Evolutionary conservation across 2,888 invertebrate genomes (phyloP), one percentile per base, ranked within the genome.

Genomic region (Athripsodes cinereus): DNA sequence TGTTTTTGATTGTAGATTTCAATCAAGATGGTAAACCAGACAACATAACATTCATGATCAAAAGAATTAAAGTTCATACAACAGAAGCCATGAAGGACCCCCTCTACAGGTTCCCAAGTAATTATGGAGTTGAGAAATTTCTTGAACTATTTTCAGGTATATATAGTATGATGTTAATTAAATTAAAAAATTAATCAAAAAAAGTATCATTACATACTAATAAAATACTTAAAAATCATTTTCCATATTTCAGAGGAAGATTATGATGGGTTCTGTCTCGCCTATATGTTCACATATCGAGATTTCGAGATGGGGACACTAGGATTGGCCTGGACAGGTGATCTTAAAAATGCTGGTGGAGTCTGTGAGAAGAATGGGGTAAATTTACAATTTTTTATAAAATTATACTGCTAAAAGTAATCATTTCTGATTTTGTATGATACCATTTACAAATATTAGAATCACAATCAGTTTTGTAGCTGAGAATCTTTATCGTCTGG

Each of bases 121-220:
- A 96, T 75, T 96, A 98, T 71, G 98, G 97, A 49, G 98, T 98
- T 57, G 97, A 96, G 72, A 97, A 98, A 79, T 98, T 96, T 78
- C 82, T 98, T 64, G 98, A 98, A 76, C 83, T 97, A 63, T 97
- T 98, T 81, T 96, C 96, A 66, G 92, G 92, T 91, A 75, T 52
- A 8, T 35, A 20, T 35, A 2, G 47, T 47, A 19, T 34, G 20
- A n/a, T n/a, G n/a, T n/a, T n/a, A n/a, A n/a, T n/a, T n/a, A n/a
- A n/a, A n/a, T n/a, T n/a, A n/a, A n/a, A n/a, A n/a, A n/a, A n/a
- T n/a, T n/a, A n/a, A n/a, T n/a, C n/a, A n/a, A n/a, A n/a, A n/a
- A n/a, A n/a, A n/a, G n/a, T n/a, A n/a, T n/a, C n/a, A n/a, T n/a
- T n/a, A n/a, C n/a, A n/a, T n/a, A n/a, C n/a, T n/a, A n/a, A 26